Conservation (phyloP, 2,113 vertebrate genomes). For the Equus quagga region DNA sequence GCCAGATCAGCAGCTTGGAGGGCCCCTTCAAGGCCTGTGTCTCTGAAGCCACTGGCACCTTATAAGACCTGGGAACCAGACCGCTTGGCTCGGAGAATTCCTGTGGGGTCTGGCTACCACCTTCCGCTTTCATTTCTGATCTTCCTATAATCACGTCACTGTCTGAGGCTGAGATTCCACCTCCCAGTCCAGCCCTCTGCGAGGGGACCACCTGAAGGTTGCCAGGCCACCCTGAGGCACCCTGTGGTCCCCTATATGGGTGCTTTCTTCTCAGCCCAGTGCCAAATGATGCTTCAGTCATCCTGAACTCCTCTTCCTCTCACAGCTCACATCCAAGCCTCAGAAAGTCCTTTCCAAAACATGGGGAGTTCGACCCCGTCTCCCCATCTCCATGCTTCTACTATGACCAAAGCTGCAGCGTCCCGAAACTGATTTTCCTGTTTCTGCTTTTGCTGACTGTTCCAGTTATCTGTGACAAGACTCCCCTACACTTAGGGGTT, state of each 20-base stretch:
- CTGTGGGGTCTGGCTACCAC: not conserved
- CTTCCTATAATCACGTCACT: not conserved
- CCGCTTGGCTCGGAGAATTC: slow-evolving; percentile 26
- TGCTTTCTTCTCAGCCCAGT: not conserved
- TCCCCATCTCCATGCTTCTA: not conserved
- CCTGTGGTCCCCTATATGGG: not conserved
- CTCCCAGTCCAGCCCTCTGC: not conserved
- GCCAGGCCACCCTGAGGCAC: fast-evolving
- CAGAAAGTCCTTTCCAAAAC: not conserved
- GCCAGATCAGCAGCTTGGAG: not conserved
- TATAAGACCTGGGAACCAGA: not conserved
- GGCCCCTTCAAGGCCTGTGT: not conserved
- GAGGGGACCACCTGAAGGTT: not conserved
- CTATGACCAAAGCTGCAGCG: not conserved
- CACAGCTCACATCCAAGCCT: not conserved
- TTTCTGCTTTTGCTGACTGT: fast-evolving
- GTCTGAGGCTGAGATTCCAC: fast-evolving
- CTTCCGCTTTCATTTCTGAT: not conserved
- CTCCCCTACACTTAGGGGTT: not conserved
- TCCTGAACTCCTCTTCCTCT: not conserved
- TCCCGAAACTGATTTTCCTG: not conserved
- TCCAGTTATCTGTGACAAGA: no score
- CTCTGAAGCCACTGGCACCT: not conserved
- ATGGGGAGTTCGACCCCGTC: not conserved
- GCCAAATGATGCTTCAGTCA: no score